A percentile compares a stretch with the other conserved stretches of the same genome.
Evolutionary conservation across 2,797 vertebrate species (phyloP).

Genomic region (Mus caroli): DNA sequence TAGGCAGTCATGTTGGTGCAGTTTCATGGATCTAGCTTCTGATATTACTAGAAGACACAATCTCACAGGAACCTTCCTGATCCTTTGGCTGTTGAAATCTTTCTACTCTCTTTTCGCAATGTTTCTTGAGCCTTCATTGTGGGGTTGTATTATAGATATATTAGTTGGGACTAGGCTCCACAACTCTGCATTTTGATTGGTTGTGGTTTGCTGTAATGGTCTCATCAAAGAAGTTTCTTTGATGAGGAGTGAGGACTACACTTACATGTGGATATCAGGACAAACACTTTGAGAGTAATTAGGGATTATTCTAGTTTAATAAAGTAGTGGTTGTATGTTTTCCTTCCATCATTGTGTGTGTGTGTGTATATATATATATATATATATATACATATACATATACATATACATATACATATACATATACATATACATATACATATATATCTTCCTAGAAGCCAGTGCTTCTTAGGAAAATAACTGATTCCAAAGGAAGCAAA

Average conservation of each 20-base stretch:
- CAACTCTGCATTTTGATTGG: not conserved
- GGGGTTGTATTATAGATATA: not conserved
- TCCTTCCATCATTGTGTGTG: not conserved
- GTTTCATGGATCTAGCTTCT: not conserved
- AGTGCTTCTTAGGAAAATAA: too few relatives aligned
- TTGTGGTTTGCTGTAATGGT: not conserved
- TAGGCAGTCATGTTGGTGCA: not conserved
- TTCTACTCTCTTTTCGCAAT: not conserved
- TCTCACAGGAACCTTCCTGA: not conserved
- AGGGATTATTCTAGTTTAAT: not conserved
- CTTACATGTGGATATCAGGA: not conserved
- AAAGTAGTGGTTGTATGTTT: not conserved
- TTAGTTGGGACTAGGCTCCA: not conserved
- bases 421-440: too few relatives aligned
- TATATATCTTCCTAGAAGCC: too few relatives aligned
- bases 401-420: too few relatives aligned
- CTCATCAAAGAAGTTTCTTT: not conserved
- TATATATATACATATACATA: too few relatives aligned
- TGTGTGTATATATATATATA: too few relatives aligned
- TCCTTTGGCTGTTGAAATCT: not conserved
- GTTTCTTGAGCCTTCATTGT: not conserved
- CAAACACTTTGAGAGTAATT: not conserved
- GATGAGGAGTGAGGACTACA: too few relatives aligned
- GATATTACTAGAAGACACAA: not conserved
- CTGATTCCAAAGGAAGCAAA: too few relatives aligned